A percentile compares a stretch with the other conserved stretches of the same genome.
Evolutionary conservation across 2,797 vertebrate genomes (phyloP).

Genomic region (Delichon dasypus): DNA sequence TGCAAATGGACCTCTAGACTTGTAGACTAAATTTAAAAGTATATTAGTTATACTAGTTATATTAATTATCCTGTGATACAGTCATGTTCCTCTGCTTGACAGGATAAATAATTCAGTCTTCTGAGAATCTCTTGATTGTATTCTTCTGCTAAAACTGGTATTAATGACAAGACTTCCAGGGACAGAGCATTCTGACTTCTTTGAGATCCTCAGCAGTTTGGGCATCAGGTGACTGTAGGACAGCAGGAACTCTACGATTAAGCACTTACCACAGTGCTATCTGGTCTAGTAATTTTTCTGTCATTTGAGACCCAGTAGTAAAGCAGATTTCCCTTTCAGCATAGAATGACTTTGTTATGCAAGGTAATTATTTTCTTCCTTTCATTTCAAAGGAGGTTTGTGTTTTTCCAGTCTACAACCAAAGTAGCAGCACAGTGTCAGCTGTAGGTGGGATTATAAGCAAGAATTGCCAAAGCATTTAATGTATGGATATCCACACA

Average conservation of each 20-base stretch:
- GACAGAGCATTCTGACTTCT: neutral
- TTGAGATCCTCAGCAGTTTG: neutral
- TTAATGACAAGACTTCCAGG: neutral
- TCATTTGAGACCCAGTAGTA: neutral
- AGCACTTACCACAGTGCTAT: neutral
- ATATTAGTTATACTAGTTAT: neutral
- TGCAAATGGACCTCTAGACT: neutral
- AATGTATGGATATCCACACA: neutral
- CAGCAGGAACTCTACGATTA: neutral
- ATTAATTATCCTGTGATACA: neutral
- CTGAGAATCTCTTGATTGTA: neutral
- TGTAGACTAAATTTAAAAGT: neutral
- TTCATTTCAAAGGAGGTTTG: neutral
- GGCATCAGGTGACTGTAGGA: neutral
- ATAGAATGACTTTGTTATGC: neutral
- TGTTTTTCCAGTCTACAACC: neutral
- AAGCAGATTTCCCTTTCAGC: neutral
- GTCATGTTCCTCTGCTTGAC: neutral
- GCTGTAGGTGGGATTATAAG: neutral
- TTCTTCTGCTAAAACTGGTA: neutral
- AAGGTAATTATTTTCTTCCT: neutral
- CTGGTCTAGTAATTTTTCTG: neutral
- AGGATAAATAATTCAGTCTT: neutral
- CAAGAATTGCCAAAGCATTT: neutral
- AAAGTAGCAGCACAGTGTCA: neutral